phyloP scores from a whole-genome alignment of 2,113 vertebrate species.

The Nicator chloris region DNA sequence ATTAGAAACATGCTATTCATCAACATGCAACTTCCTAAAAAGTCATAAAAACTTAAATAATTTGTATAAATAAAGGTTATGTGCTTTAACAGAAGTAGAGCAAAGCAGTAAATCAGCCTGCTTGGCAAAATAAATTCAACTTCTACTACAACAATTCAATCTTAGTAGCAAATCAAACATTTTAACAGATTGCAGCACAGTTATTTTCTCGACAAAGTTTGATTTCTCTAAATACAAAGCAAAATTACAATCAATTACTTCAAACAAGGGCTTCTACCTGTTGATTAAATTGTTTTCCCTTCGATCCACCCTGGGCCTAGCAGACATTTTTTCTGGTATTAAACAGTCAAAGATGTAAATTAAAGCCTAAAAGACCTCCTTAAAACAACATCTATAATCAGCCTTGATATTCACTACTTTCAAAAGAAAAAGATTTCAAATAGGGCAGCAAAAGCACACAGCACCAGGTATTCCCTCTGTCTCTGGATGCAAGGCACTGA shows the following conservation, averaged over 20 bases:
- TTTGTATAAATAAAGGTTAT: background rate
- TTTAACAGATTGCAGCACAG: background rate
- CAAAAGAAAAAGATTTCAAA: background rate
- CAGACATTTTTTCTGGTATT: background rate
- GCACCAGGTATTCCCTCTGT: background rate
- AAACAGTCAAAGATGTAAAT: background rate
- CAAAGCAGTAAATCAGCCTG: background rate
- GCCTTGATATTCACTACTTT: background rate
- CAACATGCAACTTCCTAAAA: background rate
- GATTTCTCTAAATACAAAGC: background rate
- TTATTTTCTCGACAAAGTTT: background rate
- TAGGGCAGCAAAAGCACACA: background rate
- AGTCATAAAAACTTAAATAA: background rate
- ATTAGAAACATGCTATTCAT: background rate
- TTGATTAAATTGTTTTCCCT: background rate
- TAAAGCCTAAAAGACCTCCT: background rate
- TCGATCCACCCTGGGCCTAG: background rate
- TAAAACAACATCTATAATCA: background rate
- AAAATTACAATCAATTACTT: constrained; percentile 32
- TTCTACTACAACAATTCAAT: background rate
- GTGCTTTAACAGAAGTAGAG: background rate
- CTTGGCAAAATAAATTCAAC: background rate
- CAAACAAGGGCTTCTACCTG: background rate
- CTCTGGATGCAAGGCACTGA: background rate
- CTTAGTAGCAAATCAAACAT: background rate